A percentile compares a stretch with the other conserved stretches of the same genome.
Conservation (phyloP, 92 coral and sea anemone genomes). For the Epizoanthus fatuus region DNA sequence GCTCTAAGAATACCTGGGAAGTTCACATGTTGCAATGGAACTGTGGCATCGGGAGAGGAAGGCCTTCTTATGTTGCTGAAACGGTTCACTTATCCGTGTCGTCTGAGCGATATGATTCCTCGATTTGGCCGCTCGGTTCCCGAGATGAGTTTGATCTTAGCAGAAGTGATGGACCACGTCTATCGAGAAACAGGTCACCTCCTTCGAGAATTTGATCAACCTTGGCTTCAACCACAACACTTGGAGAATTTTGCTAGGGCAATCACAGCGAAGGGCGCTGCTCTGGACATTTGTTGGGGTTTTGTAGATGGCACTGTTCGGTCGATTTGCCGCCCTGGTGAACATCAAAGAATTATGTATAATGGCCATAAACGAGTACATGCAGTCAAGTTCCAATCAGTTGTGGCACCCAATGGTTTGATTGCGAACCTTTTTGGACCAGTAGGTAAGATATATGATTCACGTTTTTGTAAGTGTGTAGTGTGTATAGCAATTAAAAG, state of each 20-base stretch:
- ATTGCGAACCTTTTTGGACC: conserved; percentile 81
- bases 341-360: conserved; percentile 70
- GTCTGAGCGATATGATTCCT: conserved; percentile 69
- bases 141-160: conserved; percentile 59
- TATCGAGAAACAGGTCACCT: conserved; percentile 26
- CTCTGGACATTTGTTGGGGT: conserved; percentile 82
- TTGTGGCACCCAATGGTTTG: conserved; percentile 76
- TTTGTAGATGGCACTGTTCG: conserved; percentile 79
- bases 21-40: conserved; percentile 71
- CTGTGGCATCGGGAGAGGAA: conserved; percentile 68
- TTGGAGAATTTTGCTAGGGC: conserved; percentile 69
- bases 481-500: too few species aligned
- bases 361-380: conserved; percentile 83
- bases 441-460: conserved; percentile 58
- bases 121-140: conserved; percentile 76
- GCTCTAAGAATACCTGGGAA: conserved; percentile 56
- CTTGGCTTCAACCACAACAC: conserved; percentile 58
- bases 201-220: conserved; percentile 57
- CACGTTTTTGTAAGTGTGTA: not conserved
- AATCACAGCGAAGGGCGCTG: conserved; percentile 63
- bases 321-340: conserved; percentile 70
- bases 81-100: conserved; percentile 63
- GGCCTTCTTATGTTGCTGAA: conserved; percentile 50
- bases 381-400: conserved; percentile 74
- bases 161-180: conserved; percentile 39